phyloP scores from a whole-genome alignment of 2,888 invertebrate genomes.

The Heliconius charithonia region DNA sequence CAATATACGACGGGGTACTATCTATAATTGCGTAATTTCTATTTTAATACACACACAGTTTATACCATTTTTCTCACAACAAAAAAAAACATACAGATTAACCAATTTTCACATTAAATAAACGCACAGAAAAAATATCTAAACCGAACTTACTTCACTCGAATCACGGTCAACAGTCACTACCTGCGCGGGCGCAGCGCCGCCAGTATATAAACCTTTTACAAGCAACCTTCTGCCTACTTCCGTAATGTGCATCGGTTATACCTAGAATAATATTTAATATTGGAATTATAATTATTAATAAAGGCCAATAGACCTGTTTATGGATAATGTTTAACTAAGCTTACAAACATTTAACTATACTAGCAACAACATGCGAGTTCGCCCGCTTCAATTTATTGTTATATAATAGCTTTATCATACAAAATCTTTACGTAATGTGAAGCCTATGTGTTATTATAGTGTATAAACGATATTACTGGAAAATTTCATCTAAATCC shows the following conservation, averaged over 20 bases:
- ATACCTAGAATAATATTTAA: slow-evolving; percentile 5
- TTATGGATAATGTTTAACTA: slow-evolving; percentile 9
- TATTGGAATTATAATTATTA: slow-evolving; percentile 9
- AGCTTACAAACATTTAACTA: not conserved
- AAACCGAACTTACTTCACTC: slow-evolving; percentile 45
- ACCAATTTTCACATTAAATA: not conserved
- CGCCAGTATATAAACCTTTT: slow-evolving; percentile 68
- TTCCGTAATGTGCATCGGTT: slow-evolving; percentile 64
- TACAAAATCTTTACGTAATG: no score
- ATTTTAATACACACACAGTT: no score
- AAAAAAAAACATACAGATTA: not conserved
- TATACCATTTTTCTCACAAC: not conserved
- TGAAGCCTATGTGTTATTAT: no score
- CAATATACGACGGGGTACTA: not conserved
- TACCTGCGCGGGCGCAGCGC: slow-evolving; percentile 68
- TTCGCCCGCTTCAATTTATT: no score
- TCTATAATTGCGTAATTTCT: not conserved
- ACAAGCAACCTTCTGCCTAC: slow-evolving; percentile 69
- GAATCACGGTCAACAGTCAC: slow-evolving; percentile 54
- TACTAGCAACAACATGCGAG: not conserved
- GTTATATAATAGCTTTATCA: no score
- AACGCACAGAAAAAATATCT: slow-evolving; percentile 18
- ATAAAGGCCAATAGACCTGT: slow-evolving; percentile 22
- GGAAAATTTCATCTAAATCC: no score
- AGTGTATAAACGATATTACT: no score